phyloP scores from a whole-genome alignment of 2,113 vertebrate species.

The Chaetorhynchus papuensis region DNA sequence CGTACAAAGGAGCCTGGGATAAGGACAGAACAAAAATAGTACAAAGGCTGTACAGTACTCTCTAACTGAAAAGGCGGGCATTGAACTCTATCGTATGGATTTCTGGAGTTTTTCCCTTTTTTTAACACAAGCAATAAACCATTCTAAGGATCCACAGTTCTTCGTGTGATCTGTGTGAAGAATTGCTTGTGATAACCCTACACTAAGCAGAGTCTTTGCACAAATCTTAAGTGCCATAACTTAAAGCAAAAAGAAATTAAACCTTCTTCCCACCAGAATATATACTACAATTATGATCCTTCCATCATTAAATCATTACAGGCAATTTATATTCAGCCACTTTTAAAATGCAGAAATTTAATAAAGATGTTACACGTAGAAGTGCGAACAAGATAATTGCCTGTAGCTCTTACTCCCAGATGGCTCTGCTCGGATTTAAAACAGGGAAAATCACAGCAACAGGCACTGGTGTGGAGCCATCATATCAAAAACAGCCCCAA shows the following conservation, averaged over 20 bases:
- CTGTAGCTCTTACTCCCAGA: neutral
- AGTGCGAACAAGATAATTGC: neutral
- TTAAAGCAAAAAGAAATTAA: neutral
- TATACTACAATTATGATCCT: neutral
- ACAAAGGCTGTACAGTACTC: constrained; percentile 56
- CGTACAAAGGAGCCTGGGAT: constrained; percentile 45
- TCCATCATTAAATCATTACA: neutral
- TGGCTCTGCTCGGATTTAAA: neutral
- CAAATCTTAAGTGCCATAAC: neutral
- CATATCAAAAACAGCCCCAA: neutral
- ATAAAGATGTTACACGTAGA: neutral
- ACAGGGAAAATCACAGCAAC: neutral
- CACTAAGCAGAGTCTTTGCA: neutral
- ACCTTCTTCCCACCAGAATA: neutral
- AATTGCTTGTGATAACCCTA: neutral
- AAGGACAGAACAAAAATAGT: constrained; percentile 54
- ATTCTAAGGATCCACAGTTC: neutral
- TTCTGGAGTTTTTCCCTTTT: neutral
- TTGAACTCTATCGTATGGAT: neutral
- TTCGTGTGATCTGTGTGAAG: neutral
- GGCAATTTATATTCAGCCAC: neutral
- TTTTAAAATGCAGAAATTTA: neutral
- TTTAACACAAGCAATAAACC: neutral
- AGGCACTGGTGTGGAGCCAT: accelerated
- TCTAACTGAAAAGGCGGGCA: constrained; percentile 12